Conservation (phyloP, 2,113 vertebrate species). For the Gymnogyps californianus region DNA sequence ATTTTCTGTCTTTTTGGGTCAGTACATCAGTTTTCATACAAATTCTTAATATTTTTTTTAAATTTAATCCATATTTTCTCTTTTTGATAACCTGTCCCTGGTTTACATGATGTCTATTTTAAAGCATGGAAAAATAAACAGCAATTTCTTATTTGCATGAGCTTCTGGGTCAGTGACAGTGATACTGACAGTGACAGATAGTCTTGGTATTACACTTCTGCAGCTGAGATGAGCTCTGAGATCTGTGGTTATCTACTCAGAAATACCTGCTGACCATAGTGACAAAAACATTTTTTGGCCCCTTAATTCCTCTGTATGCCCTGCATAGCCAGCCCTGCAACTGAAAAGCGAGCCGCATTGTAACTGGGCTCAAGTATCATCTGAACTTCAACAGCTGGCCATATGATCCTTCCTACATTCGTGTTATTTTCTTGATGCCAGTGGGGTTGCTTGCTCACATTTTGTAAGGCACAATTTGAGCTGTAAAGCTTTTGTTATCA, state of each 20-base stretch:
- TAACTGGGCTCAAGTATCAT: neutral
- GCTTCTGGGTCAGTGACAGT: neutral
- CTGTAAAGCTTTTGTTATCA: neutral
- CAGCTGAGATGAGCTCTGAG: neutral
- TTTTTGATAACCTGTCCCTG: neutral
- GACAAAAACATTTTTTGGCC: neutral
- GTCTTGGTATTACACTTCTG: neutral
- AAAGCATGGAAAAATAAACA: neutral
- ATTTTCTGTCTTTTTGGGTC: neutral
- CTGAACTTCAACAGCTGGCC: neutral
- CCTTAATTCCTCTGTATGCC: neutral
- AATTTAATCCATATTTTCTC: neutral
- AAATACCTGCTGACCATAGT: neutral
- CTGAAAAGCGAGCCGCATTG: neutral
- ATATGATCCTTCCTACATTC: neutral
- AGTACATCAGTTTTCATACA: neutral
- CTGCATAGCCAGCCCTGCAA: neutral
- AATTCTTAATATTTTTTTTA: neutral
- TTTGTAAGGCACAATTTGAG: neutral
- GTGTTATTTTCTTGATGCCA: neutral
- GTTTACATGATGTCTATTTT: neutral
- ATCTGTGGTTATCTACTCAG: neutral
- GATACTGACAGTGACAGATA: neutral
- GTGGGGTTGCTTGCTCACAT: neutral
- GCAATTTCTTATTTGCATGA: neutral